Evolutionary conservation across 2,888 invertebrate species (phyloP).

Genomic region (Labia minor): DNA sequence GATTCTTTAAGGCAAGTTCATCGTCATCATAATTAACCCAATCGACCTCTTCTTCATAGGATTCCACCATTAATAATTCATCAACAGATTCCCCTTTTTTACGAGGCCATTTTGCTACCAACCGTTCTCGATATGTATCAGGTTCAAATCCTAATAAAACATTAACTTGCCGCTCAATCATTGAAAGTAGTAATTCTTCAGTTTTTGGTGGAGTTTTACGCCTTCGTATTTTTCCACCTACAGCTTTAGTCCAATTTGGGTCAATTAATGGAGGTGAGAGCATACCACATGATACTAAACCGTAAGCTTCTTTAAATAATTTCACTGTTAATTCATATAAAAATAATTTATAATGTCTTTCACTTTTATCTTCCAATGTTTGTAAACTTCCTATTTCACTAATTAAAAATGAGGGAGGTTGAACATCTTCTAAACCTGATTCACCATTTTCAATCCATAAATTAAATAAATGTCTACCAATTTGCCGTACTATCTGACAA

Average conservation of each 20-base stretch:
- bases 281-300: constrained; percentile 34
- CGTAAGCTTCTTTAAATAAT: constrained; percentile 43
- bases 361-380: constrained; percentile 25
- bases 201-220: constrained; percentile 25
- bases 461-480: neutral
- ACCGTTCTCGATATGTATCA: constrained; percentile 43
- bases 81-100: constrained; percentile 54
- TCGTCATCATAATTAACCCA: constrained; percentile 66
- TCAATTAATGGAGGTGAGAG: constrained; percentile 23
- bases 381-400: neutral
- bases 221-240: constrained; percentile 19
- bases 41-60: constrained; percentile 56
- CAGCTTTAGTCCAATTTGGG: constrained; percentile 44
- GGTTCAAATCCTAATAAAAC: constrained; percentile 44
- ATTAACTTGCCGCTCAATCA: constrained; percentile 42
- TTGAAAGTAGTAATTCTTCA: constrained; percentile 40
- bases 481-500: neutral
- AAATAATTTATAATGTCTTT: constrained; percentile 41
- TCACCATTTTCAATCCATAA: neutral
- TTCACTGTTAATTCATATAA: constrained; percentile 53
- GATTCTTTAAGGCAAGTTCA: constrained; percentile 53
- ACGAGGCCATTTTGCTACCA: constrained; percentile 49
- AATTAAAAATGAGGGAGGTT: constrained; percentile 1
- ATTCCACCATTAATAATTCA: constrained; percentile 56
- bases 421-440: neutral